These are phyloP conservation scores for Phycodurus eques DNA, from an alignment of 2,113 vertebrate genomes.

Conservation along the genomic window DNA sequence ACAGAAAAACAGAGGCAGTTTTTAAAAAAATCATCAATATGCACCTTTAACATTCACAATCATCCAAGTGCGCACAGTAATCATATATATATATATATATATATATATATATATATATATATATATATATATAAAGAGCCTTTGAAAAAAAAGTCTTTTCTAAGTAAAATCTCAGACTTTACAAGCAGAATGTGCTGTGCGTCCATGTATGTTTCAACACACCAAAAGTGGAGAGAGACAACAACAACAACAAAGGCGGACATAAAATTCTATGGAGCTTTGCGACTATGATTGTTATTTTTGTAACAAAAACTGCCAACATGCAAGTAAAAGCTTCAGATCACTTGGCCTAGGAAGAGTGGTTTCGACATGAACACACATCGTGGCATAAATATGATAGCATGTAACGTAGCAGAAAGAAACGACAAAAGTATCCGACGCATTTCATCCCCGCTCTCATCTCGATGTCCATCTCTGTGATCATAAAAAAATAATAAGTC, in stretches of 20 bases:
- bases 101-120: slow-evolving; percentile 43
- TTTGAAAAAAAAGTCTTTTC: slow-evolving; percentile 27
- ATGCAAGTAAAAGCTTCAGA: not conserved
- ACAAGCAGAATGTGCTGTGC: slow-evolving; percentile 42
- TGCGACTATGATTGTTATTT: slow-evolving; percentile 5
- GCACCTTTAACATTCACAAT: slow-evolving; percentile 57
- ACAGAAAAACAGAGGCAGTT: slow-evolving; percentile 32
- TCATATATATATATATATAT: slow-evolving; percentile 44
- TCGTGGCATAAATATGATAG: slow-evolving; percentile 36
- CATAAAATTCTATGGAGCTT: slow-evolving; percentile 46
- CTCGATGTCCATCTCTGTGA: slow-evolving; percentile 20
- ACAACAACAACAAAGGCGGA: too few relatives aligned
- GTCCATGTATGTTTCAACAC: slow-evolving; percentile 54
- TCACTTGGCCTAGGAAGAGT: slow-evolving; percentile 27
- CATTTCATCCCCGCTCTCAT: slow-evolving; percentile 1
- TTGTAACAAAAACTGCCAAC: slow-evolving; percentile 28
- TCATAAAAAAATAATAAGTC: slow-evolving; percentile 12
- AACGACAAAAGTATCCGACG: slow-evolving; percentile 1
- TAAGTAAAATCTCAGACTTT: slow-evolving; percentile 34
- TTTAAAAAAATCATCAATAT: slow-evolving; percentile 27
- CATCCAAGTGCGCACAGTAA: slow-evolving; percentile 47
- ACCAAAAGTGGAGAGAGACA: slow-evolving; percentile 9
- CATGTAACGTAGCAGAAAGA: slow-evolving; percentile 9
- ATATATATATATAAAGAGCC: slow-evolving; percentile 37
- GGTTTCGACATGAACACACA: slow-evolving; percentile 29